A percentile compares a stretch with the other conserved stretches of the same genome.
Conservation (phyloP, 2,888 invertebrate genomes). For the Frankliniella intonsa region DNA sequence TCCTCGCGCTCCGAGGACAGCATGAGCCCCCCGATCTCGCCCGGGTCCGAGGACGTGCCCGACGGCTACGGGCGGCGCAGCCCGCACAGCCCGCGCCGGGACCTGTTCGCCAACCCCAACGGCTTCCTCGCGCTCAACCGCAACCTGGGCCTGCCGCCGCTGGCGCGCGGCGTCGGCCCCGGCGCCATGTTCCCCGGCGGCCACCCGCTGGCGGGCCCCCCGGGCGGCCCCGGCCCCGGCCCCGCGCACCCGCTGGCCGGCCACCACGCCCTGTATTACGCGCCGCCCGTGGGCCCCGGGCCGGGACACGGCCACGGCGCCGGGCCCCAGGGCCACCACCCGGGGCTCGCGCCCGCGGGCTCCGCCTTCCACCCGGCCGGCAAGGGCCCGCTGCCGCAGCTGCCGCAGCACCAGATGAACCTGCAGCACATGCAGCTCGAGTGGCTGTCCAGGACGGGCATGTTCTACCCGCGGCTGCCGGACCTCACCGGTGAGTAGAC, state of each 20-base stretch:
- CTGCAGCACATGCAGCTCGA: constrained; percentile 79
- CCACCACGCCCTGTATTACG: constrained; percentile 51
- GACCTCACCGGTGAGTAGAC: constrained; percentile 67
- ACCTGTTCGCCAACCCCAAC: constrained; percentile 32
- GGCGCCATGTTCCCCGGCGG: constrained; percentile 51
- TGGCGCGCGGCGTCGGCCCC: constrained; percentile 45
- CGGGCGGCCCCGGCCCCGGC: constrained; percentile 41
- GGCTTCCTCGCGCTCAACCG: constrained; percentile 29
- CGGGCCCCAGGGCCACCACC: constrained; percentile 46
- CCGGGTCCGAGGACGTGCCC: constrained; percentile 69
- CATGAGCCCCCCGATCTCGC: constrained; percentile 71
- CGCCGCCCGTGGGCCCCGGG: constrained; percentile 44
- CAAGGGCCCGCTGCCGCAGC: constrained; percentile 37
- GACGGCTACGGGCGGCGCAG: constrained; percentile 31
- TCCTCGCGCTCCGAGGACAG: constrained; percentile 32
- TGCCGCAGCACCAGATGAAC: constrained; percentile 48
- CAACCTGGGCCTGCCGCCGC: constrained; percentile 55
- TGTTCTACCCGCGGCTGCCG: constrained; percentile 85
- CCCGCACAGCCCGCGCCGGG: constrained; percentile 27
- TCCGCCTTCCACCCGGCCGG: constrained; percentile 30
- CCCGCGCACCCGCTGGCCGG: constrained; percentile 53
- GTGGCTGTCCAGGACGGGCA: constrained; percentile 86
- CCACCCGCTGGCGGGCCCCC: constrained; percentile 53
- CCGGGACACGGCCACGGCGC: constrained; percentile 41
- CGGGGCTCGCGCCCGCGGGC: constrained; percentile 34